Conservation (phyloP, 2,888 invertebrate genomes). For the Marronus borbonicus region DNA sequence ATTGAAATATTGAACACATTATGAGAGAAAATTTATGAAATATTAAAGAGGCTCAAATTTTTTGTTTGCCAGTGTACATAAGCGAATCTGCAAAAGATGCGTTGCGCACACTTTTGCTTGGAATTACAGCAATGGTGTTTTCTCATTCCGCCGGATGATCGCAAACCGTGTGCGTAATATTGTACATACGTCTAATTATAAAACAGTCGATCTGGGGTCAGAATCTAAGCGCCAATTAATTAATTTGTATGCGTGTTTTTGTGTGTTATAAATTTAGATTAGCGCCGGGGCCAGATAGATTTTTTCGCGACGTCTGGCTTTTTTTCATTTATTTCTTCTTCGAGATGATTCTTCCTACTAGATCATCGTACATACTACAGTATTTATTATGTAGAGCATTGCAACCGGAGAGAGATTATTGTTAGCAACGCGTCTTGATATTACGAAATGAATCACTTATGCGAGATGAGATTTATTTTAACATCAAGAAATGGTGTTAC, state of each 20-base stretch:
- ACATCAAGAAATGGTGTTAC: conserved; percentile 25
- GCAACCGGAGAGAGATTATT: conserved; percentile 16
- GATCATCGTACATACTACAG: not conserved
- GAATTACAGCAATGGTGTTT: conserved; percentile 7
- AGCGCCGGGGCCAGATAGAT: conserved; percentile 40
- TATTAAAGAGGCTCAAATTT: no score
- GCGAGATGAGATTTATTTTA: conserved; percentile 32
- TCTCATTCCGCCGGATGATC: conserved; percentile 23
- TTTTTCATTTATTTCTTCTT: conserved; percentile 35
- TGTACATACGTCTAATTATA: conserved; percentile 35
- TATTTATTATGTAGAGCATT: conserved; percentile 33
- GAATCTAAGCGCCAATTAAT: conserved; percentile 49
- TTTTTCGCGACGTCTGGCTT: conserved; percentile 37
- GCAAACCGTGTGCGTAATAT: not conserved
- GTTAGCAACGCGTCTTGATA: not conserved
- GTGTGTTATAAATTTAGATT: conserved; percentile 45
- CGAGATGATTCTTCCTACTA: conserved; percentile 26
- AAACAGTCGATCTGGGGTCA: conserved; percentile 41
- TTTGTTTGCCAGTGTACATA: no score
- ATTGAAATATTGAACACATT: no score
- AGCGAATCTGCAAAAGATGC: no score
- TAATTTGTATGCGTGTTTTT: conserved; percentile 46
- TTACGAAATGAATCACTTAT: conserved; percentile 42
- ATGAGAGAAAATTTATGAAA: no score
- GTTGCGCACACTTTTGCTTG: no score